Base-by-base conservation (phyloP, 2,113 vertebrate species). In the Lophius piscatorius region DNA sequence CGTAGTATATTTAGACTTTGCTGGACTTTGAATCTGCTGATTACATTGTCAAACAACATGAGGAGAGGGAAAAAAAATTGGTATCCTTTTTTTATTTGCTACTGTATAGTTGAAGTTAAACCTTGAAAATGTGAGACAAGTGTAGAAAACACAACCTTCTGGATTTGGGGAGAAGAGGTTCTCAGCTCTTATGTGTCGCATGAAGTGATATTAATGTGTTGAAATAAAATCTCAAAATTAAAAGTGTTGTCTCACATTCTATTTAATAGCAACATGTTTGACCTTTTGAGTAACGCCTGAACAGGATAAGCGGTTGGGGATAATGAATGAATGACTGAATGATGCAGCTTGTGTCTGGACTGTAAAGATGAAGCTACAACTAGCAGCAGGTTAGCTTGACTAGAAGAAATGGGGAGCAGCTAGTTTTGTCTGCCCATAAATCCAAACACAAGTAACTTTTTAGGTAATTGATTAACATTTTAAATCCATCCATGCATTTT, bases 161-260 rank as follows among this genome's bases (percentile, higher is more conserved):
- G 17, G 22, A 34, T 36, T 63, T 39, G 35, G 22, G 36, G 7
- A 36, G 29, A 6, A 9, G 33, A 41, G 26, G 14, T 12, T 28
- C 13, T 60, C n/a, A 28, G 69, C 47, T 74, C 56, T 79, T 70
- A 40, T 84, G 46, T 82, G 79, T 81, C 84, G 88, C 88, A 91
- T 90, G 87, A 51, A 29, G 76, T 59, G 54, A 54, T 67, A 52
- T 78, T 71, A 58, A 71, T 81, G 68, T 87, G 74, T 74, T 74
- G 51, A 82, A 88, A 86, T 86, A 85, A 88, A 85, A 41, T 38
- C 50, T 46, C 54, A 35, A 17, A 76, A 34, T 59, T 28, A 56
- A 78, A 33, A 9, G 9, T 28, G 5, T 33, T 12, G 31, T 11
- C n/a, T n/a, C n/a, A n/a, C n/a, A n/a, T 33, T 33, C 11, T 12